Conservation (phyloP, 2,888 invertebrate species). For the Plebejus anna region DNA sequence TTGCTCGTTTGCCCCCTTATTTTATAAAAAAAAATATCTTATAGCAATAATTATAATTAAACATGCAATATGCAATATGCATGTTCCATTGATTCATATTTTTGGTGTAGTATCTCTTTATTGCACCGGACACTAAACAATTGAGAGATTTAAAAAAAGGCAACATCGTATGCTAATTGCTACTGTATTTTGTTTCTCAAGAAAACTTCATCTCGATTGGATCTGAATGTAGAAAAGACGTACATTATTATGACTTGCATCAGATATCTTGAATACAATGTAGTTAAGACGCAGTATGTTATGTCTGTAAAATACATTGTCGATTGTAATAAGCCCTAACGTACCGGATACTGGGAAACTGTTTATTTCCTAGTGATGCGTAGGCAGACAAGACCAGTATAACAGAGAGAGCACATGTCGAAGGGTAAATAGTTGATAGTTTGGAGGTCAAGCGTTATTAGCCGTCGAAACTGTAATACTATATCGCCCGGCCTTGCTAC, state of each 20-base stretch:
- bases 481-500: conserved; percentile 74
- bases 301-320: conserved; percentile 7
- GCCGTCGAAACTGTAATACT: conserved; percentile 64
- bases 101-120: neutral
- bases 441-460: conserved; percentile 43
- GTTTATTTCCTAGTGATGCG: conserved; percentile 53
- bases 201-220: neutral
- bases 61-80: too few species aligned
- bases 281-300: neutral
- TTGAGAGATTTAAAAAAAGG: neutral
- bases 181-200: neutral
- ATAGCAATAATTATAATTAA: too few species aligned
- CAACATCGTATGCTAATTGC: too few species aligned
- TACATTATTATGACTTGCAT: neutral
- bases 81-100: too few species aligned
- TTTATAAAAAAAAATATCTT: too few species aligned
- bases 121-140: neutral
- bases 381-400: conserved; percentile 54
- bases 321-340: conserved; percentile 4
- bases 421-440: conserved; percentile 33
- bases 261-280: neutral
- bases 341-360: neutral
- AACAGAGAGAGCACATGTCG: conserved; percentile 31
- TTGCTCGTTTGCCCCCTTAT: too few species aligned
- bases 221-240: neutral